Conservation (phyloP, 2,888 invertebrate genomes). For the Blomia tropicalis region DNA sequence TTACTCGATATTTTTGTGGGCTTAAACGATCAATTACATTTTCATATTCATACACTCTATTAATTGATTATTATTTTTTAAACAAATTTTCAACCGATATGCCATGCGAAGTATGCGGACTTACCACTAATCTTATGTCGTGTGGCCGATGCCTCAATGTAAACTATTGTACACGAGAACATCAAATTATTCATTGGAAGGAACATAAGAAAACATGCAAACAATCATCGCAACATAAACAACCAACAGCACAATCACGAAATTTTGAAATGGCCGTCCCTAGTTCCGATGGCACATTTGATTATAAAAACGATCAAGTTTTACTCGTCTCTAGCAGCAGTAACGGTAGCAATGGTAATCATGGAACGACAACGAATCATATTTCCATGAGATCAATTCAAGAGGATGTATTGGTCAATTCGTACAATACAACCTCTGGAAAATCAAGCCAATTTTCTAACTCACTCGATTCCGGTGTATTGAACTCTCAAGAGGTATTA, state of each 20-base stretch:
- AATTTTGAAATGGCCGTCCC: too few relatives aligned
- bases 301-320: too few relatives aligned
- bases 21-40: too few relatives aligned
- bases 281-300: too few relatives aligned
- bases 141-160: slow-evolving; percentile 27
- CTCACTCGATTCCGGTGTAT: too few relatives aligned
- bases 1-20: too few relatives aligned
- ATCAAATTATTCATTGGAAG: slow-evolving; percentile 27
- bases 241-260: background rate
- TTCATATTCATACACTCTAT: too few relatives aligned
- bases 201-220: slow-evolving; percentile 23
- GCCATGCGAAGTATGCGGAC: slow-evolving; percentile 23
- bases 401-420: too few relatives aligned
- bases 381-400: too few relatives aligned
- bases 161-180: slow-evolving; percentile 27
- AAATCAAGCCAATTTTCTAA: background rate
- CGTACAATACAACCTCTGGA: background rate
- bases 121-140: slow-evolving; percentile 19
- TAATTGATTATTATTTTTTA: too few relatives aligned
- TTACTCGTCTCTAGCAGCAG: background rate
- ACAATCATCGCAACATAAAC: background rate
- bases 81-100: too few relatives aligned
- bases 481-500: too few relatives aligned
- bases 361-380: background rate
- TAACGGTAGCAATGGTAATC: background rate